phyloP scores from a whole-genome alignment of 2,113 vertebrate species.

The Megaleporinus macrocephalus region DNA sequence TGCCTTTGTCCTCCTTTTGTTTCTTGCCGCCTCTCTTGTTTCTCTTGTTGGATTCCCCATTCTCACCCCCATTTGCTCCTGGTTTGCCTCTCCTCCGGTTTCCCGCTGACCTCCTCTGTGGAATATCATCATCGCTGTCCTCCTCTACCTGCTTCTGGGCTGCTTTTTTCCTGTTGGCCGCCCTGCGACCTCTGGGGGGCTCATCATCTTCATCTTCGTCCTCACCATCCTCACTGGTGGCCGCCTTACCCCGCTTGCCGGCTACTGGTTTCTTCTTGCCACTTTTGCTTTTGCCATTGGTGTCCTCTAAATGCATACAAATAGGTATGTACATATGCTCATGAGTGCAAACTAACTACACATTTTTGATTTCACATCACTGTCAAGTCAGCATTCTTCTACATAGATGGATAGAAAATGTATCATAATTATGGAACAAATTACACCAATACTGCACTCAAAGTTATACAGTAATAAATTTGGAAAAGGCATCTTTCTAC shows the following conservation, averaged over 20 bases:
- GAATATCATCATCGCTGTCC: conserved; percentile 70
- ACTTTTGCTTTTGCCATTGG: conserved; percentile 46
- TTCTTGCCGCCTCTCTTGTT: conserved; percentile 52
- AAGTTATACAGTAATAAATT: background rate
- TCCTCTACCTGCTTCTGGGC: conserved; percentile 60
- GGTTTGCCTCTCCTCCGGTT: conserved; percentile 66
- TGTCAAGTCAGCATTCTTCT: background rate
- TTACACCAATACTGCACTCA: background rate
- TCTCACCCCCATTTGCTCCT: conserved; percentile 64
- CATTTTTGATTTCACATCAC: background rate
- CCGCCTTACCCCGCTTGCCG: conserved; percentile 65
- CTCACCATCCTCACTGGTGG: conserved; percentile 65
- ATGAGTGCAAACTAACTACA: background rate
- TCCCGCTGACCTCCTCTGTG: conserved; percentile 60
- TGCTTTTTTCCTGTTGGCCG: conserved; percentile 66
- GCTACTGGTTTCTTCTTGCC: conserved; percentile 63
- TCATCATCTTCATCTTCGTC: conserved; percentile 73
- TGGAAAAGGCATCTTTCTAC: background rate
- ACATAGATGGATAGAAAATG: background rate
- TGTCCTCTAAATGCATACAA: conserved; percentile 59
- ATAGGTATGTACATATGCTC: background rate
- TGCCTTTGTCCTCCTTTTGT: conserved; percentile 62
- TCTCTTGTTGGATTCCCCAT: conserved; percentile 50
- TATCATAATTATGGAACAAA: background rate
- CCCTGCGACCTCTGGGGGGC: conserved; percentile 65